Evolutionary conservation across 92 coral and sea anemone genomes (phyloP).

Genomic region (Plumapathes pennacea): DNA sequence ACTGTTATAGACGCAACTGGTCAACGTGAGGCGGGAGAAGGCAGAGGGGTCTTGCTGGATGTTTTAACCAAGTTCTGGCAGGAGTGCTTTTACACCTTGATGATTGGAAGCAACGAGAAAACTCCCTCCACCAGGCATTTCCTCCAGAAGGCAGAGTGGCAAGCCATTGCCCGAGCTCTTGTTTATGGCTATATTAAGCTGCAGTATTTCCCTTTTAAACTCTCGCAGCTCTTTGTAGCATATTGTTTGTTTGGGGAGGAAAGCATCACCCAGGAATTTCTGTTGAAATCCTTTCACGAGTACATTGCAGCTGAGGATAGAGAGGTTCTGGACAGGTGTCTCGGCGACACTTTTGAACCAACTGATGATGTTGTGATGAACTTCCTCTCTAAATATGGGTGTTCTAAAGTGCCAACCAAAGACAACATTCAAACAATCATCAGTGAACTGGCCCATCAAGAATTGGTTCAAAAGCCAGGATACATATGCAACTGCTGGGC

Average conservation of each 20-base stretch:
- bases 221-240: conserved; percentile 26
- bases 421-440: conserved; percentile 35
- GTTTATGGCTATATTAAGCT: conserved; percentile 29
- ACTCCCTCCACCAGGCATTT: conserved; percentile 45
- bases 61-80: conserved; percentile 44
- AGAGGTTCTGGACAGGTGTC: conserved; percentile 20
- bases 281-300: conserved; percentile 20
- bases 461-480: conserved; percentile 5
- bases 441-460: conserved; percentile 4
- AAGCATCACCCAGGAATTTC: conserved; percentile 6
- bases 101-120: conserved; percentile 44
- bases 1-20: conserved; percentile 21
- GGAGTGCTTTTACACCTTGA: conserved; percentile 4
- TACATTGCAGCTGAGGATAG: conserved; percentile 31
- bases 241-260: conserved; percentile 56
- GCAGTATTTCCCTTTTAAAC: conserved; percentile 30
- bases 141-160: conserved; percentile 50
- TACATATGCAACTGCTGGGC: conserved; percentile 8
- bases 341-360: conserved; percentile 22
- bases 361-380: conserved; percentile 28
- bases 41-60: conserved; percentile 50
- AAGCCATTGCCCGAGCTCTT: conserved; percentile 45
- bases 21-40: conserved; percentile 34
- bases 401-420: conserved; percentile 28
- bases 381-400: conserved; percentile 32